Conservation (phyloP, 2,797 vertebrate species). For the Sebastes steindachneri region DNA sequence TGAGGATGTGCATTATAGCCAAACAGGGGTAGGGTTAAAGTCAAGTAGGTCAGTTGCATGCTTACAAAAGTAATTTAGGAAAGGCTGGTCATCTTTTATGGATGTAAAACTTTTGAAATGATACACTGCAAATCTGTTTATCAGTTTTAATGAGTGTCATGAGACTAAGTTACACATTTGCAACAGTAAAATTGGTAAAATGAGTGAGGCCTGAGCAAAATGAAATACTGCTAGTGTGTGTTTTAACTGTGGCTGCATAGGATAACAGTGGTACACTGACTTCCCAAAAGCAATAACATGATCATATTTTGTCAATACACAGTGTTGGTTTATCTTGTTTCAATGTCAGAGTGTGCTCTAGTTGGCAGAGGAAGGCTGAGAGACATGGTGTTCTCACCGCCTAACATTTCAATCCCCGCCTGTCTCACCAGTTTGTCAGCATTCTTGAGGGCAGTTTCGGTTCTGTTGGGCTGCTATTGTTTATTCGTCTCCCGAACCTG, state of each 20-base stretch:
- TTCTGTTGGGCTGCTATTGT: conserved; percentile 36
- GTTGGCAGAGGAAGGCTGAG: background rate
- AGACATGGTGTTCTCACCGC: conserved; percentile 30
- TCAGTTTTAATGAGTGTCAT: background rate
- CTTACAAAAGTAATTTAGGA: background rate
- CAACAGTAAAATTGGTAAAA: background rate
- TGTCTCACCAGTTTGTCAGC: conserved; percentile 62
- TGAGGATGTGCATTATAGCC: background rate
- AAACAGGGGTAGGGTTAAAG: background rate
- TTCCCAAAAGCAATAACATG: background rate
- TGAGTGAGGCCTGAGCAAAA: background rate
- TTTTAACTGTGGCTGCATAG: background rate
- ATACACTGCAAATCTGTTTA: background rate
- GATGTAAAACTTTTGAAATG: background rate
- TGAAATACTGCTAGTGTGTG: background rate
- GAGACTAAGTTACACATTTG: background rate
- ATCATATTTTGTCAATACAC: background rate
- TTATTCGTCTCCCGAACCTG: conserved; percentile 32
- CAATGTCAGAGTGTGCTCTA: background rate
- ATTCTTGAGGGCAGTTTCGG: conserved; percentile 59
- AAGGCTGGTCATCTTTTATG: background rate
- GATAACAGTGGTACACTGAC: background rate
- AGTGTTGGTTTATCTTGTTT: background rate
- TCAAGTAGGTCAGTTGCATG: background rate
- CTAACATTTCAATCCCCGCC: conserved; percentile 28